Evolutionary conservation across 2,797 vertebrate genomes (phyloP).

Genomic region (Artibeus jamaicensis): DNA sequence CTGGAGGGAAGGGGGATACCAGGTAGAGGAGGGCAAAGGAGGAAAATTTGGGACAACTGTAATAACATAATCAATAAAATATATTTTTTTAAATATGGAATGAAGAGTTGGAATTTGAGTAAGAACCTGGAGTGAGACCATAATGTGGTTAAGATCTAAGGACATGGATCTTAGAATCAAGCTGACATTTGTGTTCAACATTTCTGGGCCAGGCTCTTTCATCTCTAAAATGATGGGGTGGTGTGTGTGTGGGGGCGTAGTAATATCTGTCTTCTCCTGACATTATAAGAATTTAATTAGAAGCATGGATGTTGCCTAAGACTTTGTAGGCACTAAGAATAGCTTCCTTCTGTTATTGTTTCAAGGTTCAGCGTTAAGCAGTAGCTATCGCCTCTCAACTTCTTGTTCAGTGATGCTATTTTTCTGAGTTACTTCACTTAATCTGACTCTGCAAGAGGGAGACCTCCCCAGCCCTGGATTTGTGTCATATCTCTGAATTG

Average conservation of each 20-base stretch:
- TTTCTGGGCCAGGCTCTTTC: not conserved
- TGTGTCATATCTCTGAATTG: not conserved
- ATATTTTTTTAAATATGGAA: not conserved
- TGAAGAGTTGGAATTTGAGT: not conserved
- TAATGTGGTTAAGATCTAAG: not conserved
- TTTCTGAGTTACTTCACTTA: not conserved
- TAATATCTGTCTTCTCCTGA: not conserved
- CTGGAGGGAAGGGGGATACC: too few species aligned
- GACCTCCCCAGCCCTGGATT: not conserved
- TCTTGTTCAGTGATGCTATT: not conserved
- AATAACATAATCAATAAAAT: not conserved
- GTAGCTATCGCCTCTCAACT: not conserved
- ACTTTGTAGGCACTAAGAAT: not conserved
- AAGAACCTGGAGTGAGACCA: not conserved
- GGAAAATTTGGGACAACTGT: not conserved
- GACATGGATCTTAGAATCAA: not conserved
- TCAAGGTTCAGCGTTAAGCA: not conserved
- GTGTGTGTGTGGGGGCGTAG: too few species aligned
- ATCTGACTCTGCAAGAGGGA: not conserved
- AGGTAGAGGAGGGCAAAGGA: not conserved
- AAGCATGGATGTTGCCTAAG: not conserved
- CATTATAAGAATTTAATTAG: not conserved
- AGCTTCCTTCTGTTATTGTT: not conserved
- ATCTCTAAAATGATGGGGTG: not conserved
- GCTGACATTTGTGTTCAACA: not conserved